phyloP scores from a whole-genome alignment of 2,113 vertebrate species.

The Notothenia rossii region DNA sequence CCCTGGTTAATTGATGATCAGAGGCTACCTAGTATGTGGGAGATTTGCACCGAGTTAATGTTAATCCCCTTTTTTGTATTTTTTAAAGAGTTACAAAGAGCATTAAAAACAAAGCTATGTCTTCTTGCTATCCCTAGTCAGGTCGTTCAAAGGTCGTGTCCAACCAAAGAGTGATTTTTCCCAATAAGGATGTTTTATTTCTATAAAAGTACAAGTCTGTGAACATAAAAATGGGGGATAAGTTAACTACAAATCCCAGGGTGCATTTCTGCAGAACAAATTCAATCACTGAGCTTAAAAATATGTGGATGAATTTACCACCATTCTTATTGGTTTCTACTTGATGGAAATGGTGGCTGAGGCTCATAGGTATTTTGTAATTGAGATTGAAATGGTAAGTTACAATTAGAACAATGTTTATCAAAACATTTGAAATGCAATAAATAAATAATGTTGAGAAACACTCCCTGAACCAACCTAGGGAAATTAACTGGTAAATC shows the following conservation, averaged over 20 bases:
- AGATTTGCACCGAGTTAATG: too few species aligned
- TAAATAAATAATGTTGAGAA: background rate
- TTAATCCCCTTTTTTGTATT: background rate
- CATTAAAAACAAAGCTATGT: background rate
- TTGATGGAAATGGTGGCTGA: background rate
- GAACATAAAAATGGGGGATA: background rate
- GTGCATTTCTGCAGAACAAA: background rate
- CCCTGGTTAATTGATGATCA: constrained; percentile 31
- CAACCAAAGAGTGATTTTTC: background rate
- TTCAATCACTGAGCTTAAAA: background rate
- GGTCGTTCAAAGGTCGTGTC: background rate
- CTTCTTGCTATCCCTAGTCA: background rate
- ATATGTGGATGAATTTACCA: background rate
- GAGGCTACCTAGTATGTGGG: background rate
- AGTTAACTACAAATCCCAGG: background rate
- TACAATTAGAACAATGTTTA: background rate
- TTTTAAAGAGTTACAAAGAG: background rate
- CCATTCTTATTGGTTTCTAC: background rate
- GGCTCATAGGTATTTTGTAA: background rate
- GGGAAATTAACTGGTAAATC: too few species aligned
- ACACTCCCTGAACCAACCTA: background rate
- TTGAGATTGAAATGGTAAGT: background rate
- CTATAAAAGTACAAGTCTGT: background rate
- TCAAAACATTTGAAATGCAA: background rate
- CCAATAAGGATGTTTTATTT: background rate